These are phyloP conservation scores for Siderastrea radians DNA, from an alignment of 92 coral and sea anemone genomes.

Conservation along the genomic window DNA sequence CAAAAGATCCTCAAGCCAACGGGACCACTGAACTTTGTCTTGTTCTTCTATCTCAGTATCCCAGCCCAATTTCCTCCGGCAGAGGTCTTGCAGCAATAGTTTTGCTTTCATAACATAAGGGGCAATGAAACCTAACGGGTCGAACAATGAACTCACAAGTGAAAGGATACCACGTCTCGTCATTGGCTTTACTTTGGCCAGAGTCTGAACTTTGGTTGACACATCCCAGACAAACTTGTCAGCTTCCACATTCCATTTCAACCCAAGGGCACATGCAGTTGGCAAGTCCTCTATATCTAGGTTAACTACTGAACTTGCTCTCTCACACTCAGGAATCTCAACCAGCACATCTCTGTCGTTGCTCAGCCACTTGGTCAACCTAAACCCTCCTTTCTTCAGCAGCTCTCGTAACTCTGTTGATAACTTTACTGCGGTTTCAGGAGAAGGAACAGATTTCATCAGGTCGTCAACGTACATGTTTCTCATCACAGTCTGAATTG, in stretches of 20 bases:
- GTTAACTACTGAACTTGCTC: conserved; percentile 14
- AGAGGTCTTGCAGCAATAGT: too few relatives aligned
- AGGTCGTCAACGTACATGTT: conserved; percentile 52
- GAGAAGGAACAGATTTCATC: conserved; percentile 19
- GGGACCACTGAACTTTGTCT: too few relatives aligned
- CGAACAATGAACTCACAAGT: conserved; percentile 35
- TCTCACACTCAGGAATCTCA: conserved; percentile 37
- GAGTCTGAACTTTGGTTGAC: background rate
- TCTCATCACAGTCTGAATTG: conserved; percentile 6
- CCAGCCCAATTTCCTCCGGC: too few relatives aligned
- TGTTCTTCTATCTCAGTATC: too few relatives aligned
- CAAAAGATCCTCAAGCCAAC: too few relatives aligned
- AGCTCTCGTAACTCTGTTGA: conserved; percentile 19
- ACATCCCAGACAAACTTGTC: background rate
- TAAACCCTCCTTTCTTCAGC: conserved; percentile 43
- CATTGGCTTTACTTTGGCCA: too few relatives aligned
- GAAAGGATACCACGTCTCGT: conserved; percentile 32
- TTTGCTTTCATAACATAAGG: too few relatives aligned
- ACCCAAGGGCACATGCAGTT: conserved; percentile 29
- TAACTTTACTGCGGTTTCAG: conserved; percentile 21
- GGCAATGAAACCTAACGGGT: conserved; percentile 31
- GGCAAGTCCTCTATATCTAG: background rate
- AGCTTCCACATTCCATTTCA: conserved; percentile 34
- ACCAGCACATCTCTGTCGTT: conserved; percentile 35
- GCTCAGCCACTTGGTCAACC: conserved; percentile 43